Evolutionary conservation across 2,113 vertebrate species (phyloP).

Genomic region (Ochotona princeps): DNA sequence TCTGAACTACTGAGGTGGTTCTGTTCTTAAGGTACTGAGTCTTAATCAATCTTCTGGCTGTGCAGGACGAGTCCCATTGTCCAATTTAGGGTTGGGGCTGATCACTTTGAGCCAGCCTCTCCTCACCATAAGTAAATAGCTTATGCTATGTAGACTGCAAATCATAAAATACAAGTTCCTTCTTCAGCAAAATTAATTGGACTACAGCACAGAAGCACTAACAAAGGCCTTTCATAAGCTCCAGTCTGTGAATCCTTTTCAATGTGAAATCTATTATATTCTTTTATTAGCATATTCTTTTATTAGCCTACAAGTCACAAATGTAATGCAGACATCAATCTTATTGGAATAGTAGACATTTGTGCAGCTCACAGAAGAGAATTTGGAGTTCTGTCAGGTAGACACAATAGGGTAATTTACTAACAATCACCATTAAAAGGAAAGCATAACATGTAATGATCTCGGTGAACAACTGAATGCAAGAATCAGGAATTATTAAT

Average conservation of each 20-base stretch:
- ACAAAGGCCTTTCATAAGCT: slow-evolving; percentile 61
- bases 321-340: slow-evolving; percentile 32
- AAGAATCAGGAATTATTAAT: slow-evolving; percentile 32
- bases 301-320: slow-evolving; percentile 46
- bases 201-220: slow-evolving; percentile 12
- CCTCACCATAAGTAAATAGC: background rate
- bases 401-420: background rate
- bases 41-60: background rate
- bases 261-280: slow-evolving; percentile 41
- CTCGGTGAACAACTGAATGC: background rate
- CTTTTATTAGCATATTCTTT: slow-evolving; percentile 59
- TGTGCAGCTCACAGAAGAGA: slow-evolving; percentile 36
- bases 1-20: background rate
- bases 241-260: slow-evolving; percentile 15
- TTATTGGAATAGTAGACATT: slow-evolving; percentile 27
- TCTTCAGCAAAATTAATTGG: slow-evolving; percentile 50
- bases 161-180: slow-evolving; percentile 40
- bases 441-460: background rate
- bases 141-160: background rate
- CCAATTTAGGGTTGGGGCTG: background rate
- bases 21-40: background rate
- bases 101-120: background rate
- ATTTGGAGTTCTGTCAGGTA: background rate
- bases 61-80: background rate
- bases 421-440: background rate